A percentile compares a stretch with the other conserved stretches of the same genome.
Conservation (phyloP, 2,888 invertebrate genomes). For the Synergus itoensis region DNA sequence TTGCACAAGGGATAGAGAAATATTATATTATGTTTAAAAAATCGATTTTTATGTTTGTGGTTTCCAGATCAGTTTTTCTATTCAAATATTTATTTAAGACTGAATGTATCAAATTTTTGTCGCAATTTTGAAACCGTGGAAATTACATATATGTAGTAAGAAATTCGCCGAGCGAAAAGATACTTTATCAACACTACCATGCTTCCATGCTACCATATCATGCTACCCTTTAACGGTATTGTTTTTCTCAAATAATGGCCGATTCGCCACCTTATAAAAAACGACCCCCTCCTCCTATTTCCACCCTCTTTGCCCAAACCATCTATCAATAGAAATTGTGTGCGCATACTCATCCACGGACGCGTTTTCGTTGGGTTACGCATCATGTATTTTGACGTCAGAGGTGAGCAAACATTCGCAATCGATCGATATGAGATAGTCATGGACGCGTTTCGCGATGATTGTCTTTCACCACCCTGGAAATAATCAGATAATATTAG, state of each 20-base stretch:
- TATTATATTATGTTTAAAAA: not conserved
- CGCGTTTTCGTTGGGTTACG: slow-evolving; percentile 14
- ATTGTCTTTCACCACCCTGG: not conserved
- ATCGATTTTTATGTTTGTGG: not conserved
- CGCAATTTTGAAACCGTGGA: too few species aligned
- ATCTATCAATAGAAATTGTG: slow-evolving; percentile 9
- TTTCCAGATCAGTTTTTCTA: not conserved
- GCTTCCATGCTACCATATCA: too few species aligned
- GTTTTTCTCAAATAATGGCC: slow-evolving; percentile 9
- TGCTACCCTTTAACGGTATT: slow-evolving; percentile 36
- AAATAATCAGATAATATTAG: not conserved
- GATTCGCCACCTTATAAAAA: slow-evolving; percentile 3
- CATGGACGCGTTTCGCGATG: slow-evolving; percentile 40
- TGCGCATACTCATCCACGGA: slow-evolving; percentile 34
- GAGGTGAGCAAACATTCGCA: slow-evolving; percentile 56
- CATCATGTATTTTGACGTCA: slow-evolving; percentile 56
- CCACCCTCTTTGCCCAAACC: not conserved
- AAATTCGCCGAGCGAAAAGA: not conserved
- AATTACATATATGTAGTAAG: too few species aligned
- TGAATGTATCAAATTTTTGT: too few species aligned
- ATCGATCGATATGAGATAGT: slow-evolving; percentile 46
- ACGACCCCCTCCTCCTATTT: not conserved
- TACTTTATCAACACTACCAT: not conserved
- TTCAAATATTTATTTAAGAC: too few species aligned
- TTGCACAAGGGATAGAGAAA: not conserved